Conservation (phyloP, 2,113 vertebrate species). For the Tragelaphus buxtoni region DNA sequence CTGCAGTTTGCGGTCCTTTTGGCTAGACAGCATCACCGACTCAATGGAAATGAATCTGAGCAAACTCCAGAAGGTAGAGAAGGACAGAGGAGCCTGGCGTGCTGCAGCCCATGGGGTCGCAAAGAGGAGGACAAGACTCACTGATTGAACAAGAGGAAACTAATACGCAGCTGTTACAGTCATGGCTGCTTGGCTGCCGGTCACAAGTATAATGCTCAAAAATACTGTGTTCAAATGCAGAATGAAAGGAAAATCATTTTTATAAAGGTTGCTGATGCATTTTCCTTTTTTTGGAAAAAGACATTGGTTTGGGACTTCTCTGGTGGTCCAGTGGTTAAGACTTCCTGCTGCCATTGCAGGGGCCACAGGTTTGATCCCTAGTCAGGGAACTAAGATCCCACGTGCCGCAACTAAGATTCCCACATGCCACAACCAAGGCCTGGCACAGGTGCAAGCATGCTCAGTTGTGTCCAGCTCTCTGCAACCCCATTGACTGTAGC, state of each 20-base stretch:
- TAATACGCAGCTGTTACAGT: neutral
- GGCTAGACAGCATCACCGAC: neutral
- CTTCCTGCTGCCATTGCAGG: neutral
- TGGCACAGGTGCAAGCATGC: neutral
- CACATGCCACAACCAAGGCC: neutral
- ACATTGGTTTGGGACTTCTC: neutral
- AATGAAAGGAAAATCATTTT: neutral
- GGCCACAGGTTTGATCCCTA: neutral
- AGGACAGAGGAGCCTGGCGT: neutral
- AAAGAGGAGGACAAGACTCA: neutral
- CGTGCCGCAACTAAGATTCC: neutral
- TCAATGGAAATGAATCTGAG: neutral
- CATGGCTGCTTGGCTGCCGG: neutral
- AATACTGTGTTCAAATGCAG: neutral
- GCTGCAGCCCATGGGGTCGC: neutral
- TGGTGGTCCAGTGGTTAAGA: neutral
- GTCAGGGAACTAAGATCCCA: neutral
- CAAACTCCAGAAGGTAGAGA: neutral
- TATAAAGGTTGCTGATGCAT: neutral
- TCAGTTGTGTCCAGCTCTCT: neutral
- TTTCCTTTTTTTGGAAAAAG: neutral
- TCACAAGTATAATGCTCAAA: neutral
- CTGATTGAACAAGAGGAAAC: neutral
- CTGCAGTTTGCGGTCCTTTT: neutral
- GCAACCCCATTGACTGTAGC: neutral